Percentiles rank a stretch among this genome's conserved stretches.
These are phyloP conservation scores for Pelodiscus sinensis DNA, from an alignment of 2,113 vertebrate species.

Conservation along the genomic window DNA sequence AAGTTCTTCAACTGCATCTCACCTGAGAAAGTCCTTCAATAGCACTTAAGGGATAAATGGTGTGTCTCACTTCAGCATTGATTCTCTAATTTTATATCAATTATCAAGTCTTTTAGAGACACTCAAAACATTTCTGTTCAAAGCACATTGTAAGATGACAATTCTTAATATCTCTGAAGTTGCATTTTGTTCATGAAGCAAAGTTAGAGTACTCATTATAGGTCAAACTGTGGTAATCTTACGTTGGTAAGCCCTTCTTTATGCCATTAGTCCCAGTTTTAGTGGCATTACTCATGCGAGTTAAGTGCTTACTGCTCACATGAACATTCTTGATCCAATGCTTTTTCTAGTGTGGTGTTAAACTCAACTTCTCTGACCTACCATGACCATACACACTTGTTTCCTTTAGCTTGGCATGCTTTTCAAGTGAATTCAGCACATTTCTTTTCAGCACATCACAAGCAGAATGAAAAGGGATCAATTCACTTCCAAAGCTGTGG, in stretches of 20 bases:
- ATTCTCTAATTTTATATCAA: neutral
- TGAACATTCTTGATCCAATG: neutral
- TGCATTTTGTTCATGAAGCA: neutral
- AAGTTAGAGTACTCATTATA: neutral
- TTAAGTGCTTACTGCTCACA: neutral
- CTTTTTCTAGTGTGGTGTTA: neutral
- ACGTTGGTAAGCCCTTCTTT: neutral
- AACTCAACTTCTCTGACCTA: neutral
- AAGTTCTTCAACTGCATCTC: neutral
- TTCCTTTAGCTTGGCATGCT: rapidly evolving
- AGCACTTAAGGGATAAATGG: neutral
- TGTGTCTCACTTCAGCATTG: neutral
- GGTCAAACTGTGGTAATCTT: neutral
- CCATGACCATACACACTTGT: neutral
- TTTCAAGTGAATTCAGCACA: neutral
- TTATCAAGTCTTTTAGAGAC: neutral
- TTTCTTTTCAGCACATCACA: too few species aligned
- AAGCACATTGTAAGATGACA: neutral
- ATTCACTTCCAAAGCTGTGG: neutral
- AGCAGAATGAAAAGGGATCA: neutral
- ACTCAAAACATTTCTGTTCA: neutral
- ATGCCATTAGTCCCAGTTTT: neutral
- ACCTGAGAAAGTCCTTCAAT: neutral
- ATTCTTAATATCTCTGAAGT: neutral
- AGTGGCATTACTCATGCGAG: rapidly evolving